Evolutionary conservation across 2,888 invertebrate species (phyloP), one percentile per base, ranked within the genome.

Genomic region (Tachina fera): DNA sequence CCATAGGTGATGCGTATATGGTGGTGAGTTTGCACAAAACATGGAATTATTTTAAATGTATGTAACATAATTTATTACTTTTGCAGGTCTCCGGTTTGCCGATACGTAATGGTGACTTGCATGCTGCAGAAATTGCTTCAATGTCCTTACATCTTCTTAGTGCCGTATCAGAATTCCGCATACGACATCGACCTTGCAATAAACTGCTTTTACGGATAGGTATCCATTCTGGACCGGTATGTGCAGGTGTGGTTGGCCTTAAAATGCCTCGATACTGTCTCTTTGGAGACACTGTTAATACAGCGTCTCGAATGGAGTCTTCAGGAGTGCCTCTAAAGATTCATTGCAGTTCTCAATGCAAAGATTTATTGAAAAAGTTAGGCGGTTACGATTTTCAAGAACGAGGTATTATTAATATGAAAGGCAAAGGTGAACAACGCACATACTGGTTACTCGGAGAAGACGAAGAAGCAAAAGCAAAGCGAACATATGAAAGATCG

Each of bases 181-280:
- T 99, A 85, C 94, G 97, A 6, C 98, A 98, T 92, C 94, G 97
- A 65, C 98, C 98, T 4, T 94, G 95, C 19, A 97, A 98, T 88
- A 95, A 96, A 88, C 94, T 98, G 19, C 95, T 97, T 91, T 94
- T 98, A 8, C 94, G 98, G 43, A 97, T 98, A 87, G 98, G 98
- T 83, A 95, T 98, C 84, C 98, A 98, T 93, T 97, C 98, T 60
- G 96, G 98, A 9, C 97, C 97, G 0, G 97, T 97, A 14, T 98
- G 98, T 90, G 97, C 98, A 0, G 98, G 98, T 1, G 98, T 98
- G 0, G 98, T 98, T 0, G 98, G 98, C 0, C 93, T 97, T 8
- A 98, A 98, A 93, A 98, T 98, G 98, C 98, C 98, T 0, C 94
- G 98, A 63, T 98, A 97, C 90, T 98, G 98, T 90, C 93, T 98